Evolutionary conservation across 1,140 invertebrate species (phyloP).

Genomic region (Panagrolaimus sp.): DNA sequence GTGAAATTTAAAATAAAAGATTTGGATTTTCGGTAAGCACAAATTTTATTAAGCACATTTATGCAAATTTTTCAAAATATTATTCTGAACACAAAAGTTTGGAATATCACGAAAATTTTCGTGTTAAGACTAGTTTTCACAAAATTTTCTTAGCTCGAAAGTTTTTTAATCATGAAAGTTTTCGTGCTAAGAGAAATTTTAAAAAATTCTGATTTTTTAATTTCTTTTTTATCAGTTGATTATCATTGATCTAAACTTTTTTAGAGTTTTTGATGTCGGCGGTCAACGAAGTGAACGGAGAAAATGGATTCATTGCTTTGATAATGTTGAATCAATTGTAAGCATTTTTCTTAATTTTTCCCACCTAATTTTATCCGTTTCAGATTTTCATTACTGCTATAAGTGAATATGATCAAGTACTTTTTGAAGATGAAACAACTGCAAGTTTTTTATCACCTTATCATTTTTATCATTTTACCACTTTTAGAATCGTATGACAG

Average conservation of each 20-base stretch:
- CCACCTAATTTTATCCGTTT: constrained; percentile 29
- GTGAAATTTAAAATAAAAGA: constrained; percentile 49
- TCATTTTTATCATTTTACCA: not conserved
- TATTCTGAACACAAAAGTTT: no score
- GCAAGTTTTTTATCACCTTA: constrained; percentile 1
- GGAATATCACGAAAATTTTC: no score
- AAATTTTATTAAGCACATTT: not conserved
- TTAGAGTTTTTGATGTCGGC: constrained; percentile 91
- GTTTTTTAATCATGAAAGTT: no score
- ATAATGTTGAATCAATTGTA: constrained; percentile 57
- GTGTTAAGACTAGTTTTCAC: no score
- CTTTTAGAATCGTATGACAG: constrained; percentile 59
- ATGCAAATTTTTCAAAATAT: not conserved
- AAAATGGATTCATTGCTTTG: constrained; percentile 62
- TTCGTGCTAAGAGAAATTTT: no score
- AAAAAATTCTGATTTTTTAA: no score
- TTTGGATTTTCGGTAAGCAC: constrained; percentile 35
- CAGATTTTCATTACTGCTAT: constrained; percentile 62
- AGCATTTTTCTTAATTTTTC: not conserved
- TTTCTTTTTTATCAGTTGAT: no score
- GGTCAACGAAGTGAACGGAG: constrained; percentile 60
- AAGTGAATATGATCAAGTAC: constrained; percentile 61
- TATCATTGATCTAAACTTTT: constrained; percentile 15
- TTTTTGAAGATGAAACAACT: constrained; percentile 60
- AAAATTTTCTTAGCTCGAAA: no score